Evolutionary conservation across 2,113 vertebrate genomes (phyloP), one percentile per base, ranked within the genome.

Genomic region (Sciurus niger): DNA sequence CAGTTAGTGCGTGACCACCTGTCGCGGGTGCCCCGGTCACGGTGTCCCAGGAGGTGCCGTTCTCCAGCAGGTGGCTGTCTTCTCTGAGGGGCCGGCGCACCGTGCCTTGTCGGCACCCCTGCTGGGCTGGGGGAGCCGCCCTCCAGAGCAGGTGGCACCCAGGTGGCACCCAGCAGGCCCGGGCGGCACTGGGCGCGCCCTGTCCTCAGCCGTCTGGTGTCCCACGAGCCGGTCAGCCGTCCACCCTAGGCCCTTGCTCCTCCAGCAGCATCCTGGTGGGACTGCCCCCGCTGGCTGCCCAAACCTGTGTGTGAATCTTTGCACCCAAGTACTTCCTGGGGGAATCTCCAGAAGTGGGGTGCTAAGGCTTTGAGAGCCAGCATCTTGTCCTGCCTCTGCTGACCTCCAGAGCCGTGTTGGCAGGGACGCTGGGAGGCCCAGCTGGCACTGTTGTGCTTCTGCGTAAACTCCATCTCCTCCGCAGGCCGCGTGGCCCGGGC

Each of bases 401-500:
- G 0, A 11, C 40, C 6, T 84, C 37, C 25, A 51, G 51, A 8
- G 10, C 46, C 8, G 46, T 46, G 46, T 6, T 46, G 46, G 46
- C 86, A 20, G 74, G 51, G 73, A 13, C 6, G 17, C 9, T 25
- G 0, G 2, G 53, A 10, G 24, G 28, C 30, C 46, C 46, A 8
- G 46, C 46, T 48, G 46, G 46, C 46, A 9, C 46, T 48, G 46
- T 48, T 8, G 51, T 55, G 16, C 6, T 34, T 43, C 0, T 13
- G 0, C 0, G 6, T 8, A 68, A 3, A 0, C 51, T 34, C 20
- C 46, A 0, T 67, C 40, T n/a, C 11, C 24, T 6, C 1, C 22
- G 8, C 97, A 99, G 99, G 99, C 46, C 99, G 99, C 0, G 99
- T 99, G 98, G 99, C 99, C 14, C 99, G 99, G 14, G 99, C 99